Conservation (phyloP, 2,797 vertebrate genomes). For the Ctenochaetus hawaiiensis region DNA sequence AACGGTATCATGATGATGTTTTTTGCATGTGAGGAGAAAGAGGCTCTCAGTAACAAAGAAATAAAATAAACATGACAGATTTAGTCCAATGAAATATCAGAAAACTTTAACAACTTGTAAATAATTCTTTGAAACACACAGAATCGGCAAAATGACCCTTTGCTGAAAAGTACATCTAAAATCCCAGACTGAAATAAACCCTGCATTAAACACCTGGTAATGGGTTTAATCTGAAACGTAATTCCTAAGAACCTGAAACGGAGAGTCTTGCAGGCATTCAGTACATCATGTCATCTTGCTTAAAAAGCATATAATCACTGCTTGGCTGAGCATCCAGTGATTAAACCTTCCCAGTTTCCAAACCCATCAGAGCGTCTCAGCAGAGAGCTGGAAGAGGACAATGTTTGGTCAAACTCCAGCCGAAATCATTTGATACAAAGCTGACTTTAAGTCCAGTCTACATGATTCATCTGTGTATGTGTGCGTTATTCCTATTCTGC, state of each 20-base stretch:
- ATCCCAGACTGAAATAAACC: conserved; percentile 35
- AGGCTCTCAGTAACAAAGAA: neutral
- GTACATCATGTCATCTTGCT: conserved; percentile 53
- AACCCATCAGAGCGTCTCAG: conserved; percentile 37
- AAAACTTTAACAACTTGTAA: conserved; percentile 18
- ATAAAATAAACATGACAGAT: conserved; percentile 1
- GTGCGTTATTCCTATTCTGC: neutral
- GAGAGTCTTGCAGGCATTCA: conserved; percentile 22
- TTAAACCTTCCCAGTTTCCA: conserved; percentile 54
- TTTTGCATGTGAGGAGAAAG: conserved; percentile 11
- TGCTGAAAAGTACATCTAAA: conserved; percentile 34
- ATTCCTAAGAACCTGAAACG: conserved; percentile 37
- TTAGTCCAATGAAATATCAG: conserved; percentile 32
- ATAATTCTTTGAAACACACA: conserved; percentile 37
- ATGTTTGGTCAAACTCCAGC: conserved; percentile 26
- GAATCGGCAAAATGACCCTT: conserved; percentile 16
- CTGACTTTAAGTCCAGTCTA: conserved; percentile 3
- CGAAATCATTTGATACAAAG: conserved; percentile 24
- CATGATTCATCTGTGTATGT: conserved; percentile 11
- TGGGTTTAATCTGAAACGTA: conserved; percentile 51
- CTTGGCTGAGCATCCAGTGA: conserved; percentile 42
- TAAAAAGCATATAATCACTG: conserved; percentile 52
- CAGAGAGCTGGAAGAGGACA: conserved; percentile 25
- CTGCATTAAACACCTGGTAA: conserved; percentile 21
- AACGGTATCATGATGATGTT: conserved; percentile 17